Evolutionary conservation across 1,140 invertebrate genomes (phyloP), one percentile per base, ranked within the genome.

Genomic region (Laodelphax striatellus): DNA sequence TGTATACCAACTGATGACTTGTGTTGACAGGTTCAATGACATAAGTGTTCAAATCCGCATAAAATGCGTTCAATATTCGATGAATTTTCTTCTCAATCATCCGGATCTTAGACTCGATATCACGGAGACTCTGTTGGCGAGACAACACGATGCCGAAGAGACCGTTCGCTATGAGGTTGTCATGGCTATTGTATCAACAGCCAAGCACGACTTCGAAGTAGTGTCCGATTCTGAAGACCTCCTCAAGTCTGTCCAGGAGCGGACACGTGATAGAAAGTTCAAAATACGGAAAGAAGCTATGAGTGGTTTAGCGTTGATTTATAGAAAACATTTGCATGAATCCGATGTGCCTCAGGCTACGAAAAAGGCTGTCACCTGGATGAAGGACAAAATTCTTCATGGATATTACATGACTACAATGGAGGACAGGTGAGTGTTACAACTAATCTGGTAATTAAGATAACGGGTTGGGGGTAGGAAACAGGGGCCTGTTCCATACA

Each of bases 271-370:
- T 73, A 97, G 97, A 73, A 97, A 97, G 81, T 97, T 95, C 71
- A 97, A 97, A 79, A 97, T 98, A 38, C 80, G 95, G 19, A 91
- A 92, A 75, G 94, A 97, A 75, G 94, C 94, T 0, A 89, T 97
- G 82, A 78, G 88, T 16, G 93, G 94, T 0, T 72, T 98, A 19
- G 94, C 93, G 0, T 86, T 93, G 76, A 92, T 98, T 54, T 98
- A 97, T 70, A 92, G 92, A 67, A 92, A 92, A 66, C 88, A 91
- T 71, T 76, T 94, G 44, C 91, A 86, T 62, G 89, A 90, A 69
- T 82, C 87, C 4, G 84, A 90, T 64, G 82, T 92, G 5, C 88
- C 89, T 5, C 82, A 88, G 46, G 87, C 89, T 0, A 92, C 92
- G 0, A 89, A 91, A 62, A 87, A 91, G 67, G 90, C 92, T 1